These are phyloP conservation scores for Chelon labrosus DNA, from an alignment of 2,797 vertebrate genomes.

Conservation along the genomic window DNA sequence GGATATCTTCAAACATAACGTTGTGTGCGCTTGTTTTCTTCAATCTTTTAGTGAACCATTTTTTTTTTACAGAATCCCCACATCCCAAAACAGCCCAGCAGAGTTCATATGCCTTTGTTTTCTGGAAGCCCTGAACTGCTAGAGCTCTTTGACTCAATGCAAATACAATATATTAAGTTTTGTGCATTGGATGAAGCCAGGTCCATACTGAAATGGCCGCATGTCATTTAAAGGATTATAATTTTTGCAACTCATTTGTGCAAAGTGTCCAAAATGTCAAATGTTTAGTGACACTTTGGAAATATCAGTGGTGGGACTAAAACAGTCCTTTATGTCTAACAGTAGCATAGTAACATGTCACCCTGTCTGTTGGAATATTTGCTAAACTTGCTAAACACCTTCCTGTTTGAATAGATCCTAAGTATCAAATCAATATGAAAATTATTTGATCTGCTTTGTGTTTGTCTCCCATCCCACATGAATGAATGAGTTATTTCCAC, in stretches of 20 bases:
- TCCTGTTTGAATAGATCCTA: neutral
- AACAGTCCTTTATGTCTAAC: no score
- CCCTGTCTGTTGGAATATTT: no score
- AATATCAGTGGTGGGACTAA: no score
- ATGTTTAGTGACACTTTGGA: no score
- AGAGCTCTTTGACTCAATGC: neutral
- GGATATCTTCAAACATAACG: conserved; percentile 42
- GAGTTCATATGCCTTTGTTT: neutral
- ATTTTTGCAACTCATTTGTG: no score
- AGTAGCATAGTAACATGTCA: no score
- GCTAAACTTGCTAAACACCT: no score
- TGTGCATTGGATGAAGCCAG: neutral
- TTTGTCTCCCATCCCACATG: neutral
- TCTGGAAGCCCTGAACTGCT: conserved; percentile 15
- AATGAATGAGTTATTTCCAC: neutral
- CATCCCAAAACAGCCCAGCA: neutral
- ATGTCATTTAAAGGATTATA: no score
- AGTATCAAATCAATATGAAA: neutral
- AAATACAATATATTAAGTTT: neutral
- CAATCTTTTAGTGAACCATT: conserved; percentile 22
- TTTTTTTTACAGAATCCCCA: neutral
- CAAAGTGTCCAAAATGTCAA: no score
- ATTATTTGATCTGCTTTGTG: neutral
- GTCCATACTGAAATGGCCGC: neutral
- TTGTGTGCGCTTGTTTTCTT: conserved; percentile 18